phyloP scores from a whole-genome alignment of 2,113 vertebrate species.

The Dinomys branickii region DNA sequence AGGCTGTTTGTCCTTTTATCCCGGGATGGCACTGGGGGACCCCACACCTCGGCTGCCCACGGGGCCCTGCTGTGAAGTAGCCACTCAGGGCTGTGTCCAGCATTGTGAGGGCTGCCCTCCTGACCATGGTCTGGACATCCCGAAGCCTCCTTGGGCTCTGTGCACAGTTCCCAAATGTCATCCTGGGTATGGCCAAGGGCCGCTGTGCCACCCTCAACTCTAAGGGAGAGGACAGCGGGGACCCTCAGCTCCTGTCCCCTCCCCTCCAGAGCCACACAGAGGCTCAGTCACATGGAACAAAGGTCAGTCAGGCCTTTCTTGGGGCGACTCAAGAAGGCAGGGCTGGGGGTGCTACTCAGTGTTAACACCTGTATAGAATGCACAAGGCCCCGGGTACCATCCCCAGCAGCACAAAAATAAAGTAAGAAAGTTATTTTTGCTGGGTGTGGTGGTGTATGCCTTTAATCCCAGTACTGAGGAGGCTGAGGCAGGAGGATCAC shows the following conservation, averaged over 20 bases:
- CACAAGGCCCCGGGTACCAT: not conserved
- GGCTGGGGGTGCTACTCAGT: not conserved
- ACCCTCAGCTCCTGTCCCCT: too few relatives aligned
- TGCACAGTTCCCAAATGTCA: fast-evolving
- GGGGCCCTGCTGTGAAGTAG: not conserved
- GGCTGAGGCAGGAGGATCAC: not conserved
- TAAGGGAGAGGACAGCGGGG: not conserved
- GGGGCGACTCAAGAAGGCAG: not conserved
- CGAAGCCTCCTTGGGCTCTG: not conserved
- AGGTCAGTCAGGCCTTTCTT: not conserved
- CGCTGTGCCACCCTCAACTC: not conserved
- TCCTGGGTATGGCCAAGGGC: not conserved
- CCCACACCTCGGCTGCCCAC: not conserved
- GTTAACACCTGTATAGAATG: too few relatives aligned
- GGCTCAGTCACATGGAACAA: fast-evolving
- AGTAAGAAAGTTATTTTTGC: not conserved
- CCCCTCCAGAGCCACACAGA: not conserved
- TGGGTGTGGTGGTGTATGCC: not conserved
- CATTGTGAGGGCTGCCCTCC: not conserved
- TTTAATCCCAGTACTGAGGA: not conserved
- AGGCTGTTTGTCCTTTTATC: not conserved
- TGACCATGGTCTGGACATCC: not conserved
- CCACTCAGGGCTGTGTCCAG: not conserved
- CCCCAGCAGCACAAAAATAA: not conserved
- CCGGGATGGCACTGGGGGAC: not conserved